Conservation (phyloP, 1,140 invertebrate species). For the Diplogasteroides magnus region DNA sequence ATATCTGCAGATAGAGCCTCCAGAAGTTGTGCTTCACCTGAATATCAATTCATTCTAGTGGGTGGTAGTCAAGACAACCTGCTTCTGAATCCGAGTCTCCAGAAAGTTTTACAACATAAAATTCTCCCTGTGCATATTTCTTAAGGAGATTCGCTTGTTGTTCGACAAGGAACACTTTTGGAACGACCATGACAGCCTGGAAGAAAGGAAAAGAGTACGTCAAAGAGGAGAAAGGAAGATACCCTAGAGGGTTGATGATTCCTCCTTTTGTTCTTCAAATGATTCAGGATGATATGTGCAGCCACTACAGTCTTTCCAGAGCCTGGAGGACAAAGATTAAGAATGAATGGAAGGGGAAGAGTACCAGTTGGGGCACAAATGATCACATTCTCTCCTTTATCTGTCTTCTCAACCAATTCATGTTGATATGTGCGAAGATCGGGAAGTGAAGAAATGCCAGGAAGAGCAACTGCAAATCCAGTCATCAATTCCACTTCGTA, state of each 20-base stretch:
- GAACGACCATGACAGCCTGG: background rate
- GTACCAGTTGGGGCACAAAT: background rate
- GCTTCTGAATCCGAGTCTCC: background rate
- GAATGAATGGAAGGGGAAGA: too few relatives aligned
- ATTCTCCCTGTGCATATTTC: background rate
- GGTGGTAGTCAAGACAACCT: too few relatives aligned
- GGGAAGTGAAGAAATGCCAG: background rate
- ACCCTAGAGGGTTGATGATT: background rate
- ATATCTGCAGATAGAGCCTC: background rate
- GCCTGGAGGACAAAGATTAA: background rate
- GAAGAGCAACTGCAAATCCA: background rate
- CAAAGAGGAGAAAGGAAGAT: too few relatives aligned
- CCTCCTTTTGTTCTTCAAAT: background rate
- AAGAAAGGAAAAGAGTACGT: too few relatives aligned
- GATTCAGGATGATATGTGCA: background rate
- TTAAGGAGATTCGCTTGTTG: background rate
- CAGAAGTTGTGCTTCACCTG: background rate
- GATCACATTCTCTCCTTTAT: background rate
- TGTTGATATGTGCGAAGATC: background rate
- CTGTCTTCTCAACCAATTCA: background rate
- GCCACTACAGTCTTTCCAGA: background rate
- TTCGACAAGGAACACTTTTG: background rate
- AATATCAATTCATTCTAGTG: too few relatives aligned
- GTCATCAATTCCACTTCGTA: too few relatives aligned
- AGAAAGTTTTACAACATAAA: background rate